Evolutionary conservation across 2,888 invertebrate genomes (phyloP), one percentile per base, ranked within the genome.

Genomic region (Lymantria dispar): DNA sequence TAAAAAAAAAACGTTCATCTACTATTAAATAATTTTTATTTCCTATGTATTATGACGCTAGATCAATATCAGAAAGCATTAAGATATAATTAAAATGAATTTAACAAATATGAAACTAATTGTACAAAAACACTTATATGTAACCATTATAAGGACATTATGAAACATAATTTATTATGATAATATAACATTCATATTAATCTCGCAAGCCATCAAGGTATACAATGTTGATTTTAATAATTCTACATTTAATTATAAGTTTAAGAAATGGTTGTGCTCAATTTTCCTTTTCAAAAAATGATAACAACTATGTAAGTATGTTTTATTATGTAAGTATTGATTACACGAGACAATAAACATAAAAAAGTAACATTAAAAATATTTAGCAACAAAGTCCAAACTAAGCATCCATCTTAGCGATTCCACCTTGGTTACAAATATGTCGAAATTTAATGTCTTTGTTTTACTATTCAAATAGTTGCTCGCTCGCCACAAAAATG

Each of bases 241-340:
- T 63, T 41, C n/a, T 55, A 0, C 14, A 60, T 51, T 54, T 62
- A 56, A 60, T 62, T 56, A 47, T 54, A 51, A 31, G 52, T 39
- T 62, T 45, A 45, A 51, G 22, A 13, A 29, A 43, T 46, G 29
- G 43, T 40, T 58, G 45, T 38, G 30, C 12, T 15, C 60, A 60
- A 9, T 62, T 70, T 48, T 54, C 69, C 14, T 51, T 60, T 9
- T 41, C 63, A 8, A 74, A 67, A 61, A 73, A 48, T 48, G 43
- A 62, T 7, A 70, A 76, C 37, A 77, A 72, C 56, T 77, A 72
- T 51, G 77, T 77, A 55, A 77, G 76, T 70, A 43, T n/a, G n/a
- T n/a, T n/a, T n/a, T n/a, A n/a, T n/a, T 39, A 39, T 12, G 1
- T 39, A 39, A 39, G 8, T 13, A 13, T 12, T 39, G 8, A 1